Evolutionary conservation across 2,888 invertebrate species (phyloP).

Genomic region (Lepidochitona cinerea): DNA sequence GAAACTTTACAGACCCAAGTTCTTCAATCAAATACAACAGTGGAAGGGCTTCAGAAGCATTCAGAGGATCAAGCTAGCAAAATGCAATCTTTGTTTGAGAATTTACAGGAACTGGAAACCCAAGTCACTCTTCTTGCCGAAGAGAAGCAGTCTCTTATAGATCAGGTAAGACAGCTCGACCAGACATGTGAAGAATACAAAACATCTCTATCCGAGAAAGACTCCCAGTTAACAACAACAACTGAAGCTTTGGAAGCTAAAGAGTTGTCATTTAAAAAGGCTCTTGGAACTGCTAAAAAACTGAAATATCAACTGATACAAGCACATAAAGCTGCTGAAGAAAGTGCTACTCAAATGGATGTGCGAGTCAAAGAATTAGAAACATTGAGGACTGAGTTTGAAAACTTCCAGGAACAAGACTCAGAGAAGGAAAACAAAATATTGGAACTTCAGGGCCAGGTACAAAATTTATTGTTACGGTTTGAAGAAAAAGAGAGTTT

Average conservation of each 20-base stretch:
- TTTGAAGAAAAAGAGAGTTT: constrained; percentile 21
- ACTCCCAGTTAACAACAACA: constrained; percentile 27
- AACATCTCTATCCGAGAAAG: constrained; percentile 26
- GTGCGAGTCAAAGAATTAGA: constrained; percentile 13
- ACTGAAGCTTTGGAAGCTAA: constrained; percentile 43
- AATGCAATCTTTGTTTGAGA: constrained; percentile 49
- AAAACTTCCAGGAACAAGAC: background rate
- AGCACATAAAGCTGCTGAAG: constrained; percentile 28
- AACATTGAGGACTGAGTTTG: constrained; percentile 20
- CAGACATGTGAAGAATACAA: background rate
- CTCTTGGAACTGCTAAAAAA: constrained; percentile 60
- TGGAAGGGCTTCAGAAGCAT: background rate
- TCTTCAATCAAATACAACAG: background rate
- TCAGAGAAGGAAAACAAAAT: background rate
- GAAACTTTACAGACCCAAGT: background rate
- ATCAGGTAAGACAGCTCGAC: constrained; percentile 13
- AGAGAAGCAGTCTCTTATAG: constrained; percentile 15
- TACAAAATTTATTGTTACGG: constrained; percentile 3
- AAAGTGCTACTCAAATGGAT: background rate
- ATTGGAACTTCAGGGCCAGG: background rate
- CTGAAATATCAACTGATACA: constrained; percentile 54
- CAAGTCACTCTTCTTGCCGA: constrained; percentile 40
- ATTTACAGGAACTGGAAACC: constrained; percentile 59
- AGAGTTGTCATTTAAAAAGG: constrained; percentile 54
- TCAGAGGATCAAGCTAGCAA: constrained; percentile 23